Percentiles rank a stretch among this genome's conserved stretches.
phyloP scores from a whole-genome alignment of 2,888 invertebrate genomes.

The Scaptomyza polygonia region DNA sequence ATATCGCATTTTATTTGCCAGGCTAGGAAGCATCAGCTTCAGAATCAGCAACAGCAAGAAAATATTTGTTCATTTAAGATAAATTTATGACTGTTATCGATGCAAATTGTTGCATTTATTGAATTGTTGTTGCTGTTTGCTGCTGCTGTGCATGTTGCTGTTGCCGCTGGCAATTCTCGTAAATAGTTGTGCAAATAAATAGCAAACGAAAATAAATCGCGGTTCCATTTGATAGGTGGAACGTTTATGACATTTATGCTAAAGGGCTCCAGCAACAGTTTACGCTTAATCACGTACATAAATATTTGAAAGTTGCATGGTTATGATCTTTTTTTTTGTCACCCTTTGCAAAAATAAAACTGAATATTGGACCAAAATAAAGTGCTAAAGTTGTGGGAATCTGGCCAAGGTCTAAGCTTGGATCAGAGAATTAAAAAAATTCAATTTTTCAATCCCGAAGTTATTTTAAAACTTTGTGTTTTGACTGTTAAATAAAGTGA shows the following conservation, averaged over 20 bases:
- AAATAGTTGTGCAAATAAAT: slow-evolving; percentile 75
- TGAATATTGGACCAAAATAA: neutral
- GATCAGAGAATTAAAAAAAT: neutral
- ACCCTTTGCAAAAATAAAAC: neutral
- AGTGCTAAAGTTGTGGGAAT: neutral
- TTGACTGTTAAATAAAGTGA: too few relatives aligned
- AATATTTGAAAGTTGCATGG: slow-evolving; percentile 51
- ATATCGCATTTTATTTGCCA: slow-evolving; percentile 66
- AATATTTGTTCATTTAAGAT: slow-evolving; percentile 79
- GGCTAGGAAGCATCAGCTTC: slow-evolving; percentile 41
- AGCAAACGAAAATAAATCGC: slow-evolving; percentile 65
- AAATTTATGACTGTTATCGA: slow-evolving; percentile 77
- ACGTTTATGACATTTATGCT: slow-evolving; percentile 50
- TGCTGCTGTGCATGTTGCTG: slow-evolving; percentile 11
- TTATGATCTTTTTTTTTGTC: neutral
- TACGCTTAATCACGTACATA: slow-evolving; percentile 67
- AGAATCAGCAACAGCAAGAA: slow-evolving; percentile 44
- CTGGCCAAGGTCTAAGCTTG: neutral
- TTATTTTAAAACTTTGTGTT: too few relatives aligned
- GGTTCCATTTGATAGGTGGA: slow-evolving; percentile 53
- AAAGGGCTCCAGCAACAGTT: slow-evolving; percentile 16
- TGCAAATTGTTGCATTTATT: slow-evolving; percentile 78
- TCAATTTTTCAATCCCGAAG: too few relatives aligned
- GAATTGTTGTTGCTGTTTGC: slow-evolving; percentile 58
- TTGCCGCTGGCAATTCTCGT: slow-evolving; percentile 50